Base-by-base conservation (phyloP, 2,113 vertebrate species). In the Tyrannus savana region DNA sequence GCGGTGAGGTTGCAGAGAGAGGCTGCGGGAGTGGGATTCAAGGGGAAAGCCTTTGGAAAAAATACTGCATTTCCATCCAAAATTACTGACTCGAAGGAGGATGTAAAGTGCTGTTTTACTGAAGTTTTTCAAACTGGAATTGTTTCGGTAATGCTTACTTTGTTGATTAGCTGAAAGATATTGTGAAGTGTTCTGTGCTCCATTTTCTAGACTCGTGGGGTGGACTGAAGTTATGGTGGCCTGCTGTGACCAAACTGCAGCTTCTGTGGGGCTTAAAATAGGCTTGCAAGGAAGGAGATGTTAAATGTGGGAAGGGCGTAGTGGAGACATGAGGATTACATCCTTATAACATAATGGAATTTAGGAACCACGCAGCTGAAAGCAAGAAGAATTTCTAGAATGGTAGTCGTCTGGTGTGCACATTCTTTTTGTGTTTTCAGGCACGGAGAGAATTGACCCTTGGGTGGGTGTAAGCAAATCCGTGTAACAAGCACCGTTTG, bases 331-430 rank as follows among this genome's bases (percentile, higher is more conserved):
- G 37, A 19, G 13, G 10, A 5, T 67, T 30, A 1, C 1, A 0
- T 46, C 82, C 4, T 28, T 56, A 6, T 7, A 6, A 5, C 37
- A 6, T 10, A 14, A 7, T 39, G 8, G 14, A 27, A 8, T 76
- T 60, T 4, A 64, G 37, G 15, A 69, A 11, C 18, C 3, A 3
- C 3, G 7, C 2, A 18, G 44, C 14, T 72, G 24, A 25, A 35
- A 6, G 4, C 3, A 28, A 30, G 22, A 22, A 31, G 19, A 10
- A 15, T 50, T 59, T 74, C 3, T 80, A 13, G 47, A 66, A 33
- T 2, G 11, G 0, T 1, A 1, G 27, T 23, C 17, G 4, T 12
- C 6, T 19, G 12, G 2, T 24, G 2, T 39, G 0, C 8, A 1
- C 1, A 1, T 42, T 15, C 7, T 28, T 2, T 1, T n/a, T 0